These are phyloP conservation scores for Jaculus jaculus DNA, from an alignment of 2,113 vertebrate genomes.

Conservation along the genomic window DNA sequence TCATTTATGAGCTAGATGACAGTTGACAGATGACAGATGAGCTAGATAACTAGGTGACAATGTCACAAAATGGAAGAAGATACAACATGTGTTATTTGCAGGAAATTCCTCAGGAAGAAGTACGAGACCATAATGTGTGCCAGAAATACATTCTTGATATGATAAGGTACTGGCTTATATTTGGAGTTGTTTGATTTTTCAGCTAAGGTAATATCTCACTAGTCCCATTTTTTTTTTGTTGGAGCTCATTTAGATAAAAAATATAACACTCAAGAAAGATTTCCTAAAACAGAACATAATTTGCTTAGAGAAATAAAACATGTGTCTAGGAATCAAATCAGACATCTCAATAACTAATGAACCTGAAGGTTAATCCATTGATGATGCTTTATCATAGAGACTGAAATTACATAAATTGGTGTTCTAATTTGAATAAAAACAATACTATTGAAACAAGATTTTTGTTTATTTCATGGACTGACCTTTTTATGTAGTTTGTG, in stretches of 20 bases:
- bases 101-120: not conserved
- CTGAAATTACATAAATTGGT: not conserved
- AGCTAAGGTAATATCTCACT: not conserved
- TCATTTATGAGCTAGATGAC: too few species aligned
- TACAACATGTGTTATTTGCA: slow-evolving; percentile 10
- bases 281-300: not conserved
- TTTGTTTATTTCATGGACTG: not conserved
- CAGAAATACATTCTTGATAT: not conserved
- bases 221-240: not conserved
- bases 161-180: not conserved
- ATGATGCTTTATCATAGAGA: not conserved
- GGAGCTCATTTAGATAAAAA: not conserved
- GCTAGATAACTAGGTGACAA: not conserved
- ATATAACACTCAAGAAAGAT: not conserved
- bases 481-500: not conserved
- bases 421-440: not conserved
- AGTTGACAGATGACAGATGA: too few species aligned
- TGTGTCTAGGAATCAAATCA: not conserved
- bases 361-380: not conserved
- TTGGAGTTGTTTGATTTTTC: not conserved
- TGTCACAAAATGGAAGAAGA: not conserved
- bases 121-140: not conserved
- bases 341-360: not conserved
- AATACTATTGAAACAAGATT: not conserved
- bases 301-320: slow-evolving; percentile 24